Conservation (phyloP, 2,888 invertebrate species). For the Hedya salicella region DNA sequence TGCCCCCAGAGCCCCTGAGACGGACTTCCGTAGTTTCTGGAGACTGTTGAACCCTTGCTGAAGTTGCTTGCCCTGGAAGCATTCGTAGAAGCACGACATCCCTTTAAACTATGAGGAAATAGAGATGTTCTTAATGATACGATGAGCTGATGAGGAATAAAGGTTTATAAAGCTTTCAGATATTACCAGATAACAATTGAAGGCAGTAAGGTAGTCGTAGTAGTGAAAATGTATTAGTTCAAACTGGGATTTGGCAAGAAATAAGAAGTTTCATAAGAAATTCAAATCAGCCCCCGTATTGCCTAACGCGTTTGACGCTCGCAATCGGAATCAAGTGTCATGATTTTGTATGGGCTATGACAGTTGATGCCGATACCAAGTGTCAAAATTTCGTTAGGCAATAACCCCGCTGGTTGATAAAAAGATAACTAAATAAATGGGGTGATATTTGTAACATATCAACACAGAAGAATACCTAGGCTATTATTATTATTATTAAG, state of each 20-base stretch:
- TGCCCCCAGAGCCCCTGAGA: constrained; percentile 86
- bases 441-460: too few relatives aligned
- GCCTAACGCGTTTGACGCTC: too few relatives aligned
- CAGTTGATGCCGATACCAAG: too few relatives aligned
- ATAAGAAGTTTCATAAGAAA: neutral
- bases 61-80: constrained; percentile 81
- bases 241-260: neutral
- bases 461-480: too few relatives aligned
- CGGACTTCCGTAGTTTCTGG: constrained; percentile 89
- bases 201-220: neutral
- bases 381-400: too few relatives aligned
- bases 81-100: constrained; percentile 83
- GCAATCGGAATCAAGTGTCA: too few relatives aligned
- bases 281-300: neutral
- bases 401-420: too few relatives aligned
- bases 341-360: too few relatives aligned
- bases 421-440: too few relatives aligned
- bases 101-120: constrained; percentile 79
- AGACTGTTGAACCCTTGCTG: constrained; percentile 87
- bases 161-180: constrained; percentile 52
- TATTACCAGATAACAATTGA: neutral
- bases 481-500: neutral
- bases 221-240: neutral
- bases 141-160: constrained; percentile 75
- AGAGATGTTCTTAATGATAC: constrained; percentile 49